Evolutionary conservation across 2,113 vertebrate genomes (phyloP).

Genomic region (Setophaga coronata): DNA sequence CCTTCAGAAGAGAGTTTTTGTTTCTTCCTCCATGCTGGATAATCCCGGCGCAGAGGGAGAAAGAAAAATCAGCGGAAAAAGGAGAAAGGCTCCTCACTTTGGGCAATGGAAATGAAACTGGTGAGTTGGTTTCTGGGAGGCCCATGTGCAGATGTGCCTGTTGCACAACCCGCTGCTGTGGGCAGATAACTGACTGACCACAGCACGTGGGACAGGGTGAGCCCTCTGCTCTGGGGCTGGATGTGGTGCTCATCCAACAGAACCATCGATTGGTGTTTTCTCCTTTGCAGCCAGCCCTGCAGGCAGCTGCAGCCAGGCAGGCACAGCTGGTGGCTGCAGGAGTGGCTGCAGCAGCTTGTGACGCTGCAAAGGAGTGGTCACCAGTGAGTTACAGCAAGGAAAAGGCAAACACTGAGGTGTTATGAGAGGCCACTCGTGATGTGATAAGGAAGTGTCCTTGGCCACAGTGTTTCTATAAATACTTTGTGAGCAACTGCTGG

Average conservation of each 20-base stretch:
- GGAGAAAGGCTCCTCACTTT: not conserved
- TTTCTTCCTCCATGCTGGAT: not conserved
- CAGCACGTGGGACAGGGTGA: not conserved
- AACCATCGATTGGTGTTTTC: not conserved
- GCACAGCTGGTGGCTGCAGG: not conserved
- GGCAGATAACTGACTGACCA: slow-evolving; percentile 46
- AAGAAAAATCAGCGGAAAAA: not conserved
- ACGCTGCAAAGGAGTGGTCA: not conserved
- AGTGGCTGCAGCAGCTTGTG: not conserved
- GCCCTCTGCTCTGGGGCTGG: not conserved
- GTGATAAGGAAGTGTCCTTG: not conserved
- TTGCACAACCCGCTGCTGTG: slow-evolving; percentile 64
- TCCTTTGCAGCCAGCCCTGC: not conserved
- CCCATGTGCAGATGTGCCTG: slow-evolving; percentile 62
- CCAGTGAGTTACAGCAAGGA: not conserved
- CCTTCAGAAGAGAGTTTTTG: not conserved
- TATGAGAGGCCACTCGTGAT: not conserved
- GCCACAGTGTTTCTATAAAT: not conserved
- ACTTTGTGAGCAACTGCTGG: not conserved
- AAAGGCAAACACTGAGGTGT: not conserved
- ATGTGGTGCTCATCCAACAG: not conserved
- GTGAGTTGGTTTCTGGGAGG: slow-evolving; percentile 33
- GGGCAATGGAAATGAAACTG: slow-evolving; percentile 76
- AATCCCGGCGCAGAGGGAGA: not conserved
- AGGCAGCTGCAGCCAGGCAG: not conserved